Conservation (phyloP, 2,888 invertebrate species). For the Parnassius smintheus region DNA sequence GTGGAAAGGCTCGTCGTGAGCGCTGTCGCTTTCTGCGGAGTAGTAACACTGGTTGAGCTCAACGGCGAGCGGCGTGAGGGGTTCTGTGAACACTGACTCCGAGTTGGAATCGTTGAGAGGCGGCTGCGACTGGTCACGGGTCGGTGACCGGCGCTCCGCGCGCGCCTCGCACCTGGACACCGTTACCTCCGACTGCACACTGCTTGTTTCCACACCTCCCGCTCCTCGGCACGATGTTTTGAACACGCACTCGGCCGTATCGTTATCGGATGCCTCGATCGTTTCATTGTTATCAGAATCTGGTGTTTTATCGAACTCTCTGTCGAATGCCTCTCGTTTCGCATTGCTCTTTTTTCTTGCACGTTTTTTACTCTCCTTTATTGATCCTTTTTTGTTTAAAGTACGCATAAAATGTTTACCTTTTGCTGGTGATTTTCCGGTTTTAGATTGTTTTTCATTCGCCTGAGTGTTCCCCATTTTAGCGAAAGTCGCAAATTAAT, state of each 20-base stretch:
- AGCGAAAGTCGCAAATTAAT: slow-evolving; percentile 13
- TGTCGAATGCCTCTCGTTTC: slow-evolving; percentile 62
- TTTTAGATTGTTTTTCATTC: slow-evolving; percentile 74
- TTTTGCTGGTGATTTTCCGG: slow-evolving; percentile 80
- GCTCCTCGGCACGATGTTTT: slow-evolving; percentile 55
- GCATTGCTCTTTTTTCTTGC: slow-evolving; percentile 64
- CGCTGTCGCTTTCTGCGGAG: slow-evolving; percentile 82
- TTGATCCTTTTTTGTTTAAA: slow-evolving; percentile 68
- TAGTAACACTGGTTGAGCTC: slow-evolving; percentile 84
- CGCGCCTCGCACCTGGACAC: slow-evolving; percentile 64
- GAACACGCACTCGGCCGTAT: slow-evolving; percentile 72
- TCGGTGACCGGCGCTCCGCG: slow-evolving; percentile 67
- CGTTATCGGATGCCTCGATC: slow-evolving; percentile 72
- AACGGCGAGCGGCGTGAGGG: slow-evolving; percentile 82
- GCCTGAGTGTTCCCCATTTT: slow-evolving; percentile 81
- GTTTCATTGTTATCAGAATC: slow-evolving; percentile 74
- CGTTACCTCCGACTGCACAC: slow-evolving; percentile 71
- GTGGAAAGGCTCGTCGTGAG: slow-evolving; percentile 61
- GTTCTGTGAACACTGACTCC: slow-evolving; percentile 89
- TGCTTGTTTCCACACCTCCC: slow-evolving; percentile 54
- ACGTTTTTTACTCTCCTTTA: slow-evolving; percentile 68
- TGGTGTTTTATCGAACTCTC: slow-evolving; percentile 71
- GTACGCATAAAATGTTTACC: slow-evolving; percentile 79
- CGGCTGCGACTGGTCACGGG: slow-evolving; percentile 59
- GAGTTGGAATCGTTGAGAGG: slow-evolving; percentile 82